These are phyloP conservation scores for Nyctibius grandis DNA, from an alignment of 2,797 vertebrate species.

Conservation along the genomic window DNA sequence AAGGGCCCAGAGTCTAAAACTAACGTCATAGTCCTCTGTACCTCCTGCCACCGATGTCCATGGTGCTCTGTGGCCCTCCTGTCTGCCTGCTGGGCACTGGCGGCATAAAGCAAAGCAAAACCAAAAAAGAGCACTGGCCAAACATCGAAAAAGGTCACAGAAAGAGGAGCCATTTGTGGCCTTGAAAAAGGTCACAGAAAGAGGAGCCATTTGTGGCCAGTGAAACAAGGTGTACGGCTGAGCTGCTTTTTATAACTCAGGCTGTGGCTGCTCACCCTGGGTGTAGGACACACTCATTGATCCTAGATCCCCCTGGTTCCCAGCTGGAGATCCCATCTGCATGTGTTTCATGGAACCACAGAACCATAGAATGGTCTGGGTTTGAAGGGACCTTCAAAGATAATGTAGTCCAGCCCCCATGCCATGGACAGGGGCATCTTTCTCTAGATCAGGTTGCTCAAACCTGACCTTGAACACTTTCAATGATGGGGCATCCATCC, in stretches of 20 bases:
- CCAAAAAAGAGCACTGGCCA: not conserved
- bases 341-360: not conserved
- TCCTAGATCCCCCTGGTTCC: not conserved
- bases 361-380: not conserved
- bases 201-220: not conserved
- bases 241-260: not conserved
- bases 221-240: not conserved
- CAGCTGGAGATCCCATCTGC: not conserved
- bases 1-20: not conserved
- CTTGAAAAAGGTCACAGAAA: not conserved
- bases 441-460: not conserved
- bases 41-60: not conserved
- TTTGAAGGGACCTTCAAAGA: not conserved
- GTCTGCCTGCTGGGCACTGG: not conserved
- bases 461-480: not conserved
- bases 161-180: not conserved
- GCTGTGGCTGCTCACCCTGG: not conserved
- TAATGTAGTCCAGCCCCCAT: not conserved
- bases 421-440: not conserved
- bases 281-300: not conserved
- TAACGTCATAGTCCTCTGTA: not conserved
- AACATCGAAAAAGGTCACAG: not conserved
- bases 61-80: not conserved
- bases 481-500: not conserved
- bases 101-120: not conserved